These are phyloP conservation scores for Entomobrya proxima DNA, from an alignment of 2,888 invertebrate genomes.

Conservation along the genomic window DNA sequence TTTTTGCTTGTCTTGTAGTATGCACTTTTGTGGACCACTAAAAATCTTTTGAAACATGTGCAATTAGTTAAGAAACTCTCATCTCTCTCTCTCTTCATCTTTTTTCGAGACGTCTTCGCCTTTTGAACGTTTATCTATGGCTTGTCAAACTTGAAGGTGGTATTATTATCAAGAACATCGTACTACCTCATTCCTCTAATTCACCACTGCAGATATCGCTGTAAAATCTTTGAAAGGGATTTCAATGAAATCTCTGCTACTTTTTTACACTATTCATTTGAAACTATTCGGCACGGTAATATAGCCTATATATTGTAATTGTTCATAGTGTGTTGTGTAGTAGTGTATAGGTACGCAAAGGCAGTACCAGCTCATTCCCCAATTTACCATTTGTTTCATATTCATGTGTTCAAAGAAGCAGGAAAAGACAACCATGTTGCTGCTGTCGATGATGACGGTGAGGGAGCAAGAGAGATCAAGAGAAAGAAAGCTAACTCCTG, in stretches of 20 bases:
- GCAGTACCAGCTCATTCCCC: slow-evolving; percentile 23
- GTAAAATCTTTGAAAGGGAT: slow-evolving; percentile 44
- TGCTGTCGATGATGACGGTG: slow-evolving; percentile 40
- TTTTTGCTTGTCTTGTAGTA: neutral
- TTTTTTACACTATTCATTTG: slow-evolving; percentile 1
- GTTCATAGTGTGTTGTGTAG: neutral
- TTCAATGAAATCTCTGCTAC: slow-evolving; percentile 37
- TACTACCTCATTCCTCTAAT: neutral
- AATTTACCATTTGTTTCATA: slow-evolving; percentile 42
- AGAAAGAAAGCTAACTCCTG: slow-evolving; percentile 69
- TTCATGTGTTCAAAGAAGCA: slow-evolving; percentile 47
- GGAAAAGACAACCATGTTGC: slow-evolving; percentile 34
- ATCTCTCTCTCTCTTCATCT: slow-evolving; percentile 40
- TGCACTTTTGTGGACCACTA: slow-evolving; percentile 50
- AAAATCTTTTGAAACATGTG: slow-evolving; percentile 67
- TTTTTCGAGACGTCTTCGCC: slow-evolving; percentile 32
- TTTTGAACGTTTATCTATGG: slow-evolving; percentile 64
- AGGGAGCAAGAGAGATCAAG: slow-evolving; percentile 68
- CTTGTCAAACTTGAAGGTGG: slow-evolving; percentile 65
- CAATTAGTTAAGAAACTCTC: slow-evolving; percentile 67
- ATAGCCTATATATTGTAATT: neutral
- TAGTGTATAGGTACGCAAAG: neutral
- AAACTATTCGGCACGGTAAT: slow-evolving; percentile 28
- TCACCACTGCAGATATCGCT: slow-evolving; percentile 44
- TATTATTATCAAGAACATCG: slow-evolving; percentile 46